A percentile compares a stretch with the other conserved stretches of the same genome.
Conservation (phyloP, 2,113 vertebrate genomes). For the Oreochromis tanganicae region DNA sequence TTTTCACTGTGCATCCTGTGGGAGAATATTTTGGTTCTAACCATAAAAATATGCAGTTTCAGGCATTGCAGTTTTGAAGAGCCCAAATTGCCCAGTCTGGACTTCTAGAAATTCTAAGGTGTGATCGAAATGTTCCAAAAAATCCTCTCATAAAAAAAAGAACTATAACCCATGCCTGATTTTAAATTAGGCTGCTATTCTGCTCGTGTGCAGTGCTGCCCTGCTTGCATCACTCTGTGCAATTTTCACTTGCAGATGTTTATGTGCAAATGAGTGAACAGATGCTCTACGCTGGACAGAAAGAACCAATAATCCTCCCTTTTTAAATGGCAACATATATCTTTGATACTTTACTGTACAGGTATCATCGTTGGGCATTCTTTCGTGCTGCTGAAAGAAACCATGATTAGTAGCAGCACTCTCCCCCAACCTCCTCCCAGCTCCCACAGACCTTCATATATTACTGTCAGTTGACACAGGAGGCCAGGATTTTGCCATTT, state of each 20-base stretch:
- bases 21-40: not conserved
- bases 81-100: not conserved
- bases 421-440: not conserved
- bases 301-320: not conserved
- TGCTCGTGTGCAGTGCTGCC: not conserved
- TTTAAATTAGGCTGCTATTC: not conserved
- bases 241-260: not conserved
- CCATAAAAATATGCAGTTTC: not conserved
- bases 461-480: rapidly evolving
- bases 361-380: not conserved
- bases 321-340: not conserved
- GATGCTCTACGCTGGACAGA: not conserved
- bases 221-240: not conserved
- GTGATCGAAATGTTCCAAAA: rapidly evolving
- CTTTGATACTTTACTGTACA: not conserved
- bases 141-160: rapidly evolving
- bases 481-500: rapidly evolving
- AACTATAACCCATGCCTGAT: not conserved
- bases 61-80: not conserved
- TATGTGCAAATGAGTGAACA: not conserved
- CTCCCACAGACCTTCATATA: not conserved
- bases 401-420: not conserved
- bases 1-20: not conserved
- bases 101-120: not conserved
- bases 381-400: not conserved